Conservation (phyloP, 2,113 vertebrate species). For the Amblyornis subalaris region DNA sequence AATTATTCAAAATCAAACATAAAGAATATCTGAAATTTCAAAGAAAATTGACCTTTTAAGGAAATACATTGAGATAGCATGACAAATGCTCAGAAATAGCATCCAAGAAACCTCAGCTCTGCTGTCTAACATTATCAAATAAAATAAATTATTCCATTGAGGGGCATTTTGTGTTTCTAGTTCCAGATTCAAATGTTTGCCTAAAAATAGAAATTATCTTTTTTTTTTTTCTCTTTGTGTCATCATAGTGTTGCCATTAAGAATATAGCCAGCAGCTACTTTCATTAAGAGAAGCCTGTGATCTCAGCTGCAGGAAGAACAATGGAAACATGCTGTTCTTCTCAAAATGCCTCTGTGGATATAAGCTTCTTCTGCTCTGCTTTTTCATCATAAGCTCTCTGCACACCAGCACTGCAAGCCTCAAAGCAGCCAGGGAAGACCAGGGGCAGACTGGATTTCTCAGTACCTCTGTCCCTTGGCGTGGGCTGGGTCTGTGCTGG, state of each 20-base stretch:
- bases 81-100: not conserved
- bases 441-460: not conserved
- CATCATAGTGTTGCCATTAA: slow-evolving; percentile 12
- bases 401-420: not conserved
- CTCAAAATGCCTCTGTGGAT: slow-evolving; percentile 39
- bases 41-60: not conserved
- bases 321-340: slow-evolving; percentile 42
- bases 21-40: not conserved
- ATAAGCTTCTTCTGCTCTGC: not conserved
- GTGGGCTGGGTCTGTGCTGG: accelerated
- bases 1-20: not conserved
- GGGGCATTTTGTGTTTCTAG: not conserved
- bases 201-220: slow-evolving; percentile 18
- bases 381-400: slow-evolving; percentile 24
- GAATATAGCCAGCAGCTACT: slow-evolving; percentile 41
- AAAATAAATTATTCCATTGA: not conserved
- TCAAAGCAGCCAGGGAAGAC: not conserved
- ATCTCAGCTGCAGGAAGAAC: slow-evolving; percentile 43
- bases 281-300: slow-evolving; percentile 16
- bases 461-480: not conserved
- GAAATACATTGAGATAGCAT: not conserved
- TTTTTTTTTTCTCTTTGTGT: not conserved
- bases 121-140: not conserved
- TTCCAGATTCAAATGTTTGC: slow-evolving; percentile 15
- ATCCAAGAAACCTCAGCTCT: not conserved